Evolutionary conservation across 1,140 invertebrate genomes (phyloP), one percentile per base, ranked within the genome.

Genomic region (Drosophila novamexicana): DNA sequence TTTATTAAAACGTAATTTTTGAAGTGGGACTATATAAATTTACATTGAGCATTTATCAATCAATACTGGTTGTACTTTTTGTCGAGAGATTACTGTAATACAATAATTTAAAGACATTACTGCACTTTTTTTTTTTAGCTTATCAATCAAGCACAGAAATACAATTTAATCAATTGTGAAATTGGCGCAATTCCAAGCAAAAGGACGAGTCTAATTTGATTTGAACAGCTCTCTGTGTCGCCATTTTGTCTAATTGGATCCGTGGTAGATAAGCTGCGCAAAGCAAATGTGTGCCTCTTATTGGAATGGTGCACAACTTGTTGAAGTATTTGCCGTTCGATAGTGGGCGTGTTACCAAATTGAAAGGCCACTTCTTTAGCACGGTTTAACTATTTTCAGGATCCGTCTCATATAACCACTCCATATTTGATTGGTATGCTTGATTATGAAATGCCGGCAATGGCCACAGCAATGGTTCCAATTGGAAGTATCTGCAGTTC

Each of bases 361-460:
- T 14, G 14, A 14, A 45, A 10, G 3, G n/a, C 4, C 7, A 2
- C 50, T 9, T 18, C 10, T 32, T 1, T n/a, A 36, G 5, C 49
- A 10, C 47, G n/a, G 34, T 5, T 9, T 34, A 10, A 7, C 6
- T 37, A 9, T 47, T 56, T 57, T 14, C 12, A 34, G 40, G 5
- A 16, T 45, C 18, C 40, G 18, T 37, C 14, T 14, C 4, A 47
- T 8, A 40, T 44, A 37, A 14, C 8, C 40, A 22, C 40, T 32
- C 16, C 18, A 47, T 16, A 45, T 37, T 45, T 36, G 40, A 6
- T 45, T n/a, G 29, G 34, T 44, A 52, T 36, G 18, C 39, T 29
- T 44, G 52, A 69, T 70, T 64, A 58, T 44, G 37, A 71, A 65
- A 65, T 50, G 69, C 69, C 69, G 69, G 69, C 45, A 57, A 36